A percentile compares a stretch with the other conserved stretches of the same genome.
phyloP scores from a whole-genome alignment of 2,888 invertebrate species.

The Drosophila flavopinicola region DNA sequence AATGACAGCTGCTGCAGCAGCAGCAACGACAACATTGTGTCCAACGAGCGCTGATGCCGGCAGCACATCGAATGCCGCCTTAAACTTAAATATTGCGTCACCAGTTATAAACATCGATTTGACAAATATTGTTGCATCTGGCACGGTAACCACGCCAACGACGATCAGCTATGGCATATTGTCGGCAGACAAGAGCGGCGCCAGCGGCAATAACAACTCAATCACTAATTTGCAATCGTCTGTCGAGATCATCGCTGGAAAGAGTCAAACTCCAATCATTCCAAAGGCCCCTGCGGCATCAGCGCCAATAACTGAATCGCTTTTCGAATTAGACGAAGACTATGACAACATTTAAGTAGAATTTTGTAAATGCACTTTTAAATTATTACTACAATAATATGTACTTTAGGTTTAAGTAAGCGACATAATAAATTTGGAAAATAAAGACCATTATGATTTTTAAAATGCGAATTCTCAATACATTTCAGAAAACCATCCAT shows the following conservation, averaged over 20 bases:
- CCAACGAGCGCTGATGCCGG: slow-evolving; percentile 15
- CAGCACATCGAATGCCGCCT: slow-evolving; percentile 36
- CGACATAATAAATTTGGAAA: slow-evolving; percentile 26
- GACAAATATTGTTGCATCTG: slow-evolving; percentile 79
- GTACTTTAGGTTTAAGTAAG: slow-evolving; percentile 54
- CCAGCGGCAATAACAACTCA: slow-evolving; percentile 49
- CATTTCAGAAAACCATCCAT: no score
- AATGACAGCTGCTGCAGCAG: slow-evolving; percentile 28
- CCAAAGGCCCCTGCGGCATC: slow-evolving; percentile 61
- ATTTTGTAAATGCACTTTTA: slow-evolving; percentile 59
- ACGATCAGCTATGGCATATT: slow-evolving; percentile 62
- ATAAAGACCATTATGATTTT: slow-evolving; percentile 39
- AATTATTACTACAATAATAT: slow-evolving; percentile 69
- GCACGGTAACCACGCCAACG: slow-evolving; percentile 40
- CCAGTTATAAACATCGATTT: slow-evolving; percentile 84
- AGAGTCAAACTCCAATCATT: slow-evolving; percentile 63
- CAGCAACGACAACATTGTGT: slow-evolving; percentile 11
- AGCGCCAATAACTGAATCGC: slow-evolving; percentile 65
- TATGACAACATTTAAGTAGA: slow-evolving; percentile 84
- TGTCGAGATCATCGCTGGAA: slow-evolving; percentile 56
- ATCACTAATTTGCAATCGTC: slow-evolving; percentile 50
- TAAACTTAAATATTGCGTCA: slow-evolving; percentile 69
- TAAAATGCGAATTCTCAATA: slow-evolving; percentile 4
- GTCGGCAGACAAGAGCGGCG: slow-evolving; percentile 25
- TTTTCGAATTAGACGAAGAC: slow-evolving; percentile 84